These are phyloP conservation scores for Hydrocynus forskahlii DNA, from an alignment of 2,797 vertebrate genomes.

Conservation along the genomic window DNA sequence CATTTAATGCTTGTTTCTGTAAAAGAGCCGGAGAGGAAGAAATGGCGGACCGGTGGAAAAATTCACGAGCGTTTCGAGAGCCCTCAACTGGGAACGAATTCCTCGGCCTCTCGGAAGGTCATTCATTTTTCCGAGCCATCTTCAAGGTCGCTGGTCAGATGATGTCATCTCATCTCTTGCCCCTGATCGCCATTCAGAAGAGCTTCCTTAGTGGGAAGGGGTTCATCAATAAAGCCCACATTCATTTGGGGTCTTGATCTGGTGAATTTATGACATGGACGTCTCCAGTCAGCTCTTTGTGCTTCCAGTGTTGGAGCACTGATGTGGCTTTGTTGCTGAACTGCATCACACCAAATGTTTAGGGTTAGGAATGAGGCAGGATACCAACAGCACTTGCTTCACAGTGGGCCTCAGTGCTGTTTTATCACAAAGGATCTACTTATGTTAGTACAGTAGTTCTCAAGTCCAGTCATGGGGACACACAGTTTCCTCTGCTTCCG, in stretches of 20 bases:
- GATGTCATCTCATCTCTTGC: slow-evolving; percentile 54
- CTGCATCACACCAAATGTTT: slow-evolving; percentile 51
- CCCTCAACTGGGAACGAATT: slow-evolving; percentile 27
- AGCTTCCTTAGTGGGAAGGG: slow-evolving; percentile 48
- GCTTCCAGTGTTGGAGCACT: slow-evolving; percentile 39
- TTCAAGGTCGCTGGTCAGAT: slow-evolving; percentile 49
- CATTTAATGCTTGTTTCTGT: slow-evolving; percentile 17
- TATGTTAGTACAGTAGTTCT: slow-evolving; percentile 29
- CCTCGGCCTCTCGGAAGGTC: slow-evolving; percentile 37
- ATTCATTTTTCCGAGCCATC: slow-evolving; percentile 37
- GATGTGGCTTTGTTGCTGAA: slow-evolving; percentile 51
- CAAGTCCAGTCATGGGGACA: background rate
- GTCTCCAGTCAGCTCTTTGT: slow-evolving; percentile 42
- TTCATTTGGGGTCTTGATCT: slow-evolving; percentile 47
- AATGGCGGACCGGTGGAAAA: slow-evolving; percentile 25
- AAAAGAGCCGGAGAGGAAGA: slow-evolving; percentile 36
- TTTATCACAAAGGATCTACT: slow-evolving; percentile 26
- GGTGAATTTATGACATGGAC: slow-evolving; percentile 55
- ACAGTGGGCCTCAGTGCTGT: slow-evolving; percentile 25
- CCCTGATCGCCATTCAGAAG: slow-evolving; percentile 40
- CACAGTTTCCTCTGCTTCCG: background rate
- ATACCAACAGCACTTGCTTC: slow-evolving; percentile 33
- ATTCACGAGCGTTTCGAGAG: slow-evolving; percentile 29
- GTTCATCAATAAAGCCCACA: slow-evolving; percentile 57
- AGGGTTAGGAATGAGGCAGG: slow-evolving; percentile 31